phyloP scores from a whole-genome alignment of 1,140 invertebrate genomes.

The Mizuhopecten yessoensis region DNA sequence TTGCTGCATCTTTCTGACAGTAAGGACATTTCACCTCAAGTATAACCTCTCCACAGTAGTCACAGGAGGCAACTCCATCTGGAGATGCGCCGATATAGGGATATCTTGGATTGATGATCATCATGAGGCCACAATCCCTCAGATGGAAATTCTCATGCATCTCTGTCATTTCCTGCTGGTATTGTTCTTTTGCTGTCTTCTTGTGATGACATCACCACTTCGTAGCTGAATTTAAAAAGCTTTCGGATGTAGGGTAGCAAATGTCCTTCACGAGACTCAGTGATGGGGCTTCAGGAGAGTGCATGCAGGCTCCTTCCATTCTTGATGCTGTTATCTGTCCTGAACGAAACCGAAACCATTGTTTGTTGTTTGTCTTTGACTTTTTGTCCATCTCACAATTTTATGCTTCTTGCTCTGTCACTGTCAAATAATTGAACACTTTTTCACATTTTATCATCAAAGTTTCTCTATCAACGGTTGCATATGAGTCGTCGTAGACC shows the following conservation, averaged over 20 bases:
- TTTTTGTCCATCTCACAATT: slow-evolving; percentile 48
- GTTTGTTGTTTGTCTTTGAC: slow-evolving; percentile 52
- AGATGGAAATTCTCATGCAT: slow-evolving; percentile 54
- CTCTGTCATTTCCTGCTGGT: slow-evolving; percentile 19
- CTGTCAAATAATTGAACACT: slow-evolving; percentile 46
- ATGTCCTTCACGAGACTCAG: slow-evolving; percentile 54
- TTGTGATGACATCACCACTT: slow-evolving; percentile 63
- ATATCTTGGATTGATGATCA: slow-evolving; percentile 54
- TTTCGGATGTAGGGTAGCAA: slow-evolving; percentile 55
- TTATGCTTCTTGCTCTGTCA: slow-evolving; percentile 46
- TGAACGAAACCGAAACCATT: slow-evolving; percentile 59
- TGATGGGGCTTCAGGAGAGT: slow-evolving; percentile 56
- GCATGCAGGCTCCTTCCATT: slow-evolving; percentile 51
- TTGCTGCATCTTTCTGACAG: slow-evolving; percentile 43
- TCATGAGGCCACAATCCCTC: slow-evolving; percentile 60
- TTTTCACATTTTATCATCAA: slow-evolving; percentile 35
- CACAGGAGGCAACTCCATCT: slow-evolving; percentile 56
- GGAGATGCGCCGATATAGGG: slow-evolving; percentile 64
- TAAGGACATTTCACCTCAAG: slow-evolving; percentile 67
- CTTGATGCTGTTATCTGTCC: slow-evolving; percentile 65
- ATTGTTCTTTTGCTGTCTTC: slow-evolving; percentile 41
- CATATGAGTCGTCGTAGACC: too few relatives aligned
- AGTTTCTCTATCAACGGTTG: too few relatives aligned
- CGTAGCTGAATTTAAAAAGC: slow-evolving; percentile 49
- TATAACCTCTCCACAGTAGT: slow-evolving; percentile 63